Evolutionary conservation across 2,797 vertebrate species (phyloP).

Genomic region (Mormyrus proboscirostris): DNA sequence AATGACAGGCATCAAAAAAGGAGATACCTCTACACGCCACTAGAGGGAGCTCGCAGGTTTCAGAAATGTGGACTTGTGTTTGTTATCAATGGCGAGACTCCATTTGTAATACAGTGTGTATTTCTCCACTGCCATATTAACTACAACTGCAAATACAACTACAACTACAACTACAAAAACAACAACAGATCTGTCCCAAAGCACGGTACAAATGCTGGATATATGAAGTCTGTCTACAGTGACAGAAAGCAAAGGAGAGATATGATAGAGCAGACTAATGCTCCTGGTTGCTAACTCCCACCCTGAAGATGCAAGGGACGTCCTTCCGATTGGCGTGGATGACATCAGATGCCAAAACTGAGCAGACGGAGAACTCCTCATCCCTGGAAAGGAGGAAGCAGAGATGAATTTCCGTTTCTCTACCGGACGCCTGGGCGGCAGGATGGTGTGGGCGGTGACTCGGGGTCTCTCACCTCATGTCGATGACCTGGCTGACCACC

Average conservation of each 20-base stretch:
- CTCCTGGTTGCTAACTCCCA: constrained; percentile 43
- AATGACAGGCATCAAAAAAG: neutral
- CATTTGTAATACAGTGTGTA: neutral
- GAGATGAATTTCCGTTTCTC: neutral
- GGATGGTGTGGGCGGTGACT: neutral
- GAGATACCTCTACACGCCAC: neutral
- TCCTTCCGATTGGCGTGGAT: constrained; percentile 97
- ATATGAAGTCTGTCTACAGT: neutral
- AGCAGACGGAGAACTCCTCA: constrained; percentile 96
- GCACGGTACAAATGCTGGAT: neutral
- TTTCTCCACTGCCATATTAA: neutral
- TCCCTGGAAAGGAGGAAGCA: constrained; percentile 64
- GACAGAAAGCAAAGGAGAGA: neutral
- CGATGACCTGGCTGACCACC: constrained; percentile 89
- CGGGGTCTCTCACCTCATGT: constrained; percentile 80
- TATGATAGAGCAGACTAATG: neutral
- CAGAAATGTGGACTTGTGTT: neutral
- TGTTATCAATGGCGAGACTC: neutral
- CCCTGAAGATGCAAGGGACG: constrained; percentile 95
- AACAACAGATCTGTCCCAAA: neutral
- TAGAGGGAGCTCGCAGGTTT: neutral
- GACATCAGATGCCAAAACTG: constrained; percentile 93
- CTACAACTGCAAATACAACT: neutral
- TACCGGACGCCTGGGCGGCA: neutral
- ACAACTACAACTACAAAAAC: neutral